Evolutionary conservation across 2,888 invertebrate genomes (phyloP).

Genomic region (Xanthia togata): DNA sequence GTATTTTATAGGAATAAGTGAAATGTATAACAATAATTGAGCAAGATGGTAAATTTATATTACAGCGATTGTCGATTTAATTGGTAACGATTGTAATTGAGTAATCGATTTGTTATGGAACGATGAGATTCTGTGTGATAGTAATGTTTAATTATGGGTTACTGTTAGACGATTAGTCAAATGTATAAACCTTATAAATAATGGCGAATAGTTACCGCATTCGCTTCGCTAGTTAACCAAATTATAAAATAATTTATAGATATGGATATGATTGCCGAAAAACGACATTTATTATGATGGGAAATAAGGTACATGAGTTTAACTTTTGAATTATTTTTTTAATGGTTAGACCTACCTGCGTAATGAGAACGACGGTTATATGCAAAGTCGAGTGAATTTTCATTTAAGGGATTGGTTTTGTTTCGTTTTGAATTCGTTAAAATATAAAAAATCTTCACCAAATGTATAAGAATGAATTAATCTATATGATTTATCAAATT

Average conservation of each 20-base stretch:
- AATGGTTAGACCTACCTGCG: background rate
- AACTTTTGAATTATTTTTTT: background rate
- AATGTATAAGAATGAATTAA: no score
- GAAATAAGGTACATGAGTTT: background rate
- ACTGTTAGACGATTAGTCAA: conserved; percentile 48
- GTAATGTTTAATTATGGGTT: conserved; percentile 45
- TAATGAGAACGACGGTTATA: background rate
- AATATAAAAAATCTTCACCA: background rate
- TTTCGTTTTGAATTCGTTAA: background rate
- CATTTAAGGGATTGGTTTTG: background rate
- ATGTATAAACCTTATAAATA: conserved; percentile 26
- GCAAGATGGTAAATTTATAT: conserved; percentile 24
- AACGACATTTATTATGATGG: conserved; percentile 2
- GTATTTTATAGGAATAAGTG: background rate
- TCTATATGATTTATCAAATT: background rate
- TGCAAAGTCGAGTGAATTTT: background rate
- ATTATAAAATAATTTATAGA: conserved; percentile 12
- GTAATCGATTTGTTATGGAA: conserved; percentile 51
- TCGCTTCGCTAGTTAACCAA: conserved; percentile 13
- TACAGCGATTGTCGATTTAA: conserved; percentile 33
- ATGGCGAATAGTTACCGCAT: conserved; percentile 27
- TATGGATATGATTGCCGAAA: conserved; percentile 15
- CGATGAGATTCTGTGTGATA: conserved; percentile 37
- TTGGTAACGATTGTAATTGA: conserved; percentile 29
- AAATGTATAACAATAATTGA: background rate